Conservation (phyloP, 1,140 invertebrate genomes). For the Drosophila littoralis region DNA sequence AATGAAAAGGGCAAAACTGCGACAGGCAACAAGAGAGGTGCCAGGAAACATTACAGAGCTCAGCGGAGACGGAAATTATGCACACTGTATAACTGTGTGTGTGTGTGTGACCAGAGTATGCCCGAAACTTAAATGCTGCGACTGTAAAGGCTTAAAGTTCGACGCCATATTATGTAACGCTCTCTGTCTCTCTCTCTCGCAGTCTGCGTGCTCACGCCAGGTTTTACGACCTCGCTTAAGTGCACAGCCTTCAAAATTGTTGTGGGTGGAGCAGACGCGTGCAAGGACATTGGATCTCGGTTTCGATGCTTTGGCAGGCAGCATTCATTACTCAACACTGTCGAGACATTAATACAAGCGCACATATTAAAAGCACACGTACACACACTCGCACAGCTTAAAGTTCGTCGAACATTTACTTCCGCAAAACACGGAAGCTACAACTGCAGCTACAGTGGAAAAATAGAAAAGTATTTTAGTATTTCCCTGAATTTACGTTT, state of each 20-base stretch:
- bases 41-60: slow-evolving; percentile 47
- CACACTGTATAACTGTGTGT: slow-evolving; percentile 14
- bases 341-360: slow-evolving; percentile 43
- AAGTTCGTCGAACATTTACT: slow-evolving; percentile 57
- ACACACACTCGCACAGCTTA: slow-evolving; percentile 21
- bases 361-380: slow-evolving; percentile 49
- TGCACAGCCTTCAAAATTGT: slow-evolving; percentile 73
- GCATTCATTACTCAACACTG: slow-evolving; percentile 73
- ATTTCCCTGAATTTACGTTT: no score
- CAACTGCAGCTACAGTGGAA: slow-evolving; percentile 25
- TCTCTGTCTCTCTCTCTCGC: slow-evolving; percentile 1
- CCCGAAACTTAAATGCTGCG: slow-evolving; percentile 48
- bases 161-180: slow-evolving; percentile 51
- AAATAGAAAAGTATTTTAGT: no score
- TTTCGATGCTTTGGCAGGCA: slow-evolving; percentile 63
- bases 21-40: slow-evolving; percentile 48
- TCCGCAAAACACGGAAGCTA: slow-evolving; percentile 22
- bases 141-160: slow-evolving; percentile 47
- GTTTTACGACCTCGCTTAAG: slow-evolving; percentile 75
- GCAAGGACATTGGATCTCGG: slow-evolving; percentile 72
- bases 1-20: slow-evolving; percentile 54
- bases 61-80: slow-evolving; percentile 54
- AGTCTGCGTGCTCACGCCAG: neutral
- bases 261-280: slow-evolving; percentile 27
- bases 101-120: slow-evolving; percentile 19